Conservation (phyloP, 2,113 vertebrate species). For the Rhinolophus sinicus region DNA sequence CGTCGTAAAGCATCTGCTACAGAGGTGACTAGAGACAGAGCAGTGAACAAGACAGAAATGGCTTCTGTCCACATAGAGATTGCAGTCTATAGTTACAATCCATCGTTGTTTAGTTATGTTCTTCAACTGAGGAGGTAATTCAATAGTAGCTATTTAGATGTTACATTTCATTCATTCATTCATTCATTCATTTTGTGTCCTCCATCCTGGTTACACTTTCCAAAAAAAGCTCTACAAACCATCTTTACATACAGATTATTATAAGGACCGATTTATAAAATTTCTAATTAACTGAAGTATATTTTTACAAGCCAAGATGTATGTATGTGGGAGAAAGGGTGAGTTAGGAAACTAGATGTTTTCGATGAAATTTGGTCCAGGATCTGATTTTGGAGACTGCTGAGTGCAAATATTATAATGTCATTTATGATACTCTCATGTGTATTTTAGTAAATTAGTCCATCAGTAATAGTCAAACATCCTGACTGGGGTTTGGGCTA, state of each 20-base stretch:
- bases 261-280: not conserved
- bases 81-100: not conserved
- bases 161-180: not conserved
- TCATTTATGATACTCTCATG: constrained; percentile 65
- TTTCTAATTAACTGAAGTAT: not conserved
- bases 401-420: constrained; percentile 61
- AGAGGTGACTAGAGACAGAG: not conserved
- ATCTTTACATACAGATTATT: not conserved
- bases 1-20: not conserved
- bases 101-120: not conserved
- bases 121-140: not conserved
- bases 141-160: not conserved
- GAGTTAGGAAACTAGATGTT: not conserved
- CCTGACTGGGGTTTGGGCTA: constrained; percentile 36
- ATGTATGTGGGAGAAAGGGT: not conserved
- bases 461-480: constrained; percentile 54
- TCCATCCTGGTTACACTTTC: not conserved
- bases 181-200: not conserved
- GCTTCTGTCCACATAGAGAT: not conserved
- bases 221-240: not conserved
- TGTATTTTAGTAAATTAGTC: constrained; percentile 64
- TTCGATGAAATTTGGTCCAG: not conserved
- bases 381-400: constrained; percentile 64
- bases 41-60: not conserved
- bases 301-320: not conserved